phyloP scores from a whole-genome alignment of 1,140 invertebrate genomes.

The Papilio helenus region DNA sequence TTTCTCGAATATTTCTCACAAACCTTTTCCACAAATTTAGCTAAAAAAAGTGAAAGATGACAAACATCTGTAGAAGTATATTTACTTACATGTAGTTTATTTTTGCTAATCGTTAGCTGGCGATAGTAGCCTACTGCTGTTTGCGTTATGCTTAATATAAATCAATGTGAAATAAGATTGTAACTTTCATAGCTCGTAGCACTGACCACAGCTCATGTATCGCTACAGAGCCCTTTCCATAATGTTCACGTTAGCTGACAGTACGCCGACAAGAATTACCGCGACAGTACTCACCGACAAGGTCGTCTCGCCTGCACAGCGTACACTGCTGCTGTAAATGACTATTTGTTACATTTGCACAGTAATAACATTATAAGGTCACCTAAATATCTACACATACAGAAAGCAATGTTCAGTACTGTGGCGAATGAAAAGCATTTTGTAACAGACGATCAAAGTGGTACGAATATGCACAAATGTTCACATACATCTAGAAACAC shows the following conservation, averaged over 20 bases:
- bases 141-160: no score
- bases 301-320: neutral
- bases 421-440: neutral
- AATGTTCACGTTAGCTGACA: neutral
- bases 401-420: neutral
- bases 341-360: neutral
- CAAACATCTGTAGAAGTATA: neutral
- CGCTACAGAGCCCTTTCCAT: neutral
- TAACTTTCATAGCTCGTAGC: neutral
- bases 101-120: neutral
- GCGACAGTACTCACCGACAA: neutral
- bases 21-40: constrained; percentile 6
- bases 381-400: neutral
- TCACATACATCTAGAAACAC: no score
- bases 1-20: neutral
- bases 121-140: no score
- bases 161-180: neutral
- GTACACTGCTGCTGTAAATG: neutral
- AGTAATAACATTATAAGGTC: neutral
- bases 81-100: neutral
- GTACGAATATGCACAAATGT: neutral
- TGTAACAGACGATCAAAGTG: neutral
- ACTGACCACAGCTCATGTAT: neutral
- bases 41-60: neutral
- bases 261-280: neutral